phyloP scores from a whole-genome alignment of 2,888 invertebrate genomes.

The Chromoteleia sp. region DNA sequence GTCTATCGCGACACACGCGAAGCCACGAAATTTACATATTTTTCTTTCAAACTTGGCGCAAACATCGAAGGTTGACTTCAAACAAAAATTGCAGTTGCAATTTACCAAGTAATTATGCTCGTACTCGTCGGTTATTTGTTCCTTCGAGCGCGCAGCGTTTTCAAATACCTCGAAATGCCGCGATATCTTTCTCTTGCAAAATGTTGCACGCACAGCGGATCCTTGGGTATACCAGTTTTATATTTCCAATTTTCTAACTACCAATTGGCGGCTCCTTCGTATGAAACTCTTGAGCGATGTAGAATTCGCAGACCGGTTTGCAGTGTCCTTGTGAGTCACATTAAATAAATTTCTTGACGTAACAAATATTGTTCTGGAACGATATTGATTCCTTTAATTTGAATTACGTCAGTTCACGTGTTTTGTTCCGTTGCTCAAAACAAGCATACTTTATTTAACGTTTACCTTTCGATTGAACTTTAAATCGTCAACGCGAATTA shows the following conservation, averaged over 20 bases:
- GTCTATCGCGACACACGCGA: no score
- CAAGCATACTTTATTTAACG: slow-evolving; percentile 11
- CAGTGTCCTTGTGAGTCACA: slow-evolving; percentile 42
- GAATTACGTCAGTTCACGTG: slow-evolving; percentile 39
- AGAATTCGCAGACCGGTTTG: slow-evolving; percentile 56
- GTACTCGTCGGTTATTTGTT: slow-evolving; percentile 2
- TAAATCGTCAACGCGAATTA: neutral
- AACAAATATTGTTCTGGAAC: slow-evolving; percentile 43
- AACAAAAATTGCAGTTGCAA: slow-evolving; percentile 4
- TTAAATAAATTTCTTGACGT: slow-evolving; percentile 51
- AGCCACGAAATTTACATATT: no score
- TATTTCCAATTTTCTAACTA: slow-evolving; percentile 58
- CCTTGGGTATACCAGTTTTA: slow-evolving; percentile 34
- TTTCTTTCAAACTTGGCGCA: no score
- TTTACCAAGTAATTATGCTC: slow-evolving; percentile 1
- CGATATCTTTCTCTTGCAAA: slow-evolving; percentile 20
- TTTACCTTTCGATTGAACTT: neutral
- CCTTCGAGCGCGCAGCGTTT: slow-evolving; percentile 1
- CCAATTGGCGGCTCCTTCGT: slow-evolving; percentile 38
- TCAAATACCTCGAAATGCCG: slow-evolving; percentile 8
- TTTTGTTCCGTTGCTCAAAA: slow-evolving; percentile 23
- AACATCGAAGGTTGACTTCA: neutral
- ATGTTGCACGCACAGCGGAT: slow-evolving; percentile 33
- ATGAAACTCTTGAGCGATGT: slow-evolving; percentile 25
- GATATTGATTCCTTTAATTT: slow-evolving; percentile 43